Conservation (phyloP, 2,113 vertebrate species). For the Sinocyclocheilus grahami region DNA sequence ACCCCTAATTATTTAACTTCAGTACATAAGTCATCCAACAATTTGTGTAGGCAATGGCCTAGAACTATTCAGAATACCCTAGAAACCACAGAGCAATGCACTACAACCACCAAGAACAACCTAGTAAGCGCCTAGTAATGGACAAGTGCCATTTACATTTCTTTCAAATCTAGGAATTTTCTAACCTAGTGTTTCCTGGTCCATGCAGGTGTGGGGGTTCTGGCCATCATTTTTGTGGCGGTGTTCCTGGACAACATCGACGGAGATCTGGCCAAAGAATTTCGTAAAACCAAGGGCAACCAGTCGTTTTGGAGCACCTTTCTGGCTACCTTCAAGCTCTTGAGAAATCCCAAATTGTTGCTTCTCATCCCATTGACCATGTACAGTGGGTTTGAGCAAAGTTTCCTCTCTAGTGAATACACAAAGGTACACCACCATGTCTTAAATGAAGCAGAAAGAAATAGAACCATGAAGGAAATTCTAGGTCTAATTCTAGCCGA, state of each 20-base stretch:
- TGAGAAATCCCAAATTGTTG: constrained; percentile 82
- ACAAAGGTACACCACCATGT: constrained; percentile 80
- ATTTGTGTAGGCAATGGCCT: too few relatives aligned
- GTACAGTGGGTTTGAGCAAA: constrained; percentile 93
- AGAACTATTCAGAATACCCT: too few relatives aligned
- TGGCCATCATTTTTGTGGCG: constrained; percentile 84
- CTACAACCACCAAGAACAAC: too few relatives aligned
- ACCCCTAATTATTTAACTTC: too few relatives aligned
- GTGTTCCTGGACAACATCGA: constrained; percentile 85
- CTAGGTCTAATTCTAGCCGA: too few relatives aligned
- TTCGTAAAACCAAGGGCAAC: constrained; percentile 66
- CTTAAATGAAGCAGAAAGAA: too few relatives aligned
- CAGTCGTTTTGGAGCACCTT: constrained; percentile 77
- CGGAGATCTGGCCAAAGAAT: constrained; percentile 60
- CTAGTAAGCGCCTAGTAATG: too few relatives aligned
- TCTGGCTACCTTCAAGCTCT: constrained; percentile 84
- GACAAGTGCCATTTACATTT: too few relatives aligned
- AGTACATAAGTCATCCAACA: too few relatives aligned
- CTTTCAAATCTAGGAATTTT: not conserved
- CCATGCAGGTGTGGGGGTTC: constrained; percentile 82
- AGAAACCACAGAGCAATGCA: too few relatives aligned
- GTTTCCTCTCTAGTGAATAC: constrained; percentile 91
- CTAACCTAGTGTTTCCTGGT: constrained; percentile 39
- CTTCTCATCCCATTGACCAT: constrained; percentile 88
- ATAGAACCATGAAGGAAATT: too few relatives aligned